Conservation (phyloP, 2,888 invertebrate species). For the Euplagia quadripunctaria region DNA sequence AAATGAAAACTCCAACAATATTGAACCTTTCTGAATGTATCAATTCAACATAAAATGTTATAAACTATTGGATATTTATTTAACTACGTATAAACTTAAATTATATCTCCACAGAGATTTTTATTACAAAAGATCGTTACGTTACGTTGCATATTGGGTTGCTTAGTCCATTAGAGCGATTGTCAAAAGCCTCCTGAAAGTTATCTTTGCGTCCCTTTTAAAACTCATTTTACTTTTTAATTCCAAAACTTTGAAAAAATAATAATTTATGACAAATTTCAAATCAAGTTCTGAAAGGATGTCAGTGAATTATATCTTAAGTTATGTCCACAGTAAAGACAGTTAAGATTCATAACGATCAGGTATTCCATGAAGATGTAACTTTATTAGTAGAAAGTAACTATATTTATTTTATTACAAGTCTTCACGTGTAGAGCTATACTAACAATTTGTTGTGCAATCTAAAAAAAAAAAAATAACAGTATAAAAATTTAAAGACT, state of each 20-base stretch:
- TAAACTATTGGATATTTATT: too few species aligned
- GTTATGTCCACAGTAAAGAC: neutral
- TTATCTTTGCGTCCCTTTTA: neutral
- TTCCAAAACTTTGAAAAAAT: neutral
- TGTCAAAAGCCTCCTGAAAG: neutral
- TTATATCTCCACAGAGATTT: too few species aligned
- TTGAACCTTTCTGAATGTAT: too few species aligned
- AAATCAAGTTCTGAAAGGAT: conserved; percentile 1
- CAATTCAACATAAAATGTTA: too few species aligned
- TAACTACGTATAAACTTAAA: neutral
- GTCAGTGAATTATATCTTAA: neutral
- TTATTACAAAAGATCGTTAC: neutral
- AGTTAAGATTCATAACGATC: neutral
- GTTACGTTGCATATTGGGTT: neutral
- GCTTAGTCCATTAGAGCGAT: neutral
- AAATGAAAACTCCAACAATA: too few species aligned
- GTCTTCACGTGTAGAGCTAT: too few species aligned
- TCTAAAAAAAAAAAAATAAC: too few species aligned
- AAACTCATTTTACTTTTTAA: neutral
- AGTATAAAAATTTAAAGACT: too few species aligned
- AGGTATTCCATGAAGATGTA: neutral
- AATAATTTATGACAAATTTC: neutral
- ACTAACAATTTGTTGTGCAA: too few species aligned
- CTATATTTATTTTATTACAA: too few species aligned
- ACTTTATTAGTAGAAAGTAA: neutral